Conservation (phyloP, 1,140 invertebrate species). For the Bilobella aurantiaca region DNA sequence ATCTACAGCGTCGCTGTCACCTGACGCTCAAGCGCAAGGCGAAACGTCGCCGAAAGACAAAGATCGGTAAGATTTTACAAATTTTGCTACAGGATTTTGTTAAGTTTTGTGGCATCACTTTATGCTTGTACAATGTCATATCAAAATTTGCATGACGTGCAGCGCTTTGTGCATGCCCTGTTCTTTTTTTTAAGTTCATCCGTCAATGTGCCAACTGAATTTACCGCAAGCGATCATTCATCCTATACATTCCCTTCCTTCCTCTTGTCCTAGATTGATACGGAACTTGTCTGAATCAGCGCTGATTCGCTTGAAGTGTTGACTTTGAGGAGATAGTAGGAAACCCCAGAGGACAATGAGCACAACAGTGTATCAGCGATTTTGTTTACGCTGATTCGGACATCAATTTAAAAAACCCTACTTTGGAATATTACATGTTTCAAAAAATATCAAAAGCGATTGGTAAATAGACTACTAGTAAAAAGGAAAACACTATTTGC, state of each 20-base stretch:
- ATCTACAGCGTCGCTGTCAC: conserved; percentile 30
- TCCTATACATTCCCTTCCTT: not conserved
- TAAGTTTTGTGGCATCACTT: no score
- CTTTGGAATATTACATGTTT: no score
- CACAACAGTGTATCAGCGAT: no score
- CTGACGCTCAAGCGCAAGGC: conserved; percentile 25
- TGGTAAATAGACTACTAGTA: no score
- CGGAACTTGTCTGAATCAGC: not conserved
- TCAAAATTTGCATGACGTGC: not conserved
- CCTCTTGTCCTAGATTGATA: not conserved
- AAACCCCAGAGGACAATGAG: no score
- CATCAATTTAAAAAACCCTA: no score
- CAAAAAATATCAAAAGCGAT: no score
- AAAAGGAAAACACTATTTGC: not conserved
- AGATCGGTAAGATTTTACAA: conserved; percentile 30
- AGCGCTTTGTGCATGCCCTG: not conserved
- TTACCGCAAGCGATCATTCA: not conserved
- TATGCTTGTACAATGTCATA: no score
- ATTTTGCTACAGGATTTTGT: not conserved
- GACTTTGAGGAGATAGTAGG: not conserved
- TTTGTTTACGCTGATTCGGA: not conserved
- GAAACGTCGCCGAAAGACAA: conserved; percentile 33
- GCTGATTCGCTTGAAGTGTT: not conserved
- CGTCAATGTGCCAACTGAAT: not conserved
- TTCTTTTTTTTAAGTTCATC: no score